Percentiles rank a stretch among this genome's conserved stretches.
Conservation (phyloP, 2,888 invertebrate species). For the Hypomecis punctinalis region DNA sequence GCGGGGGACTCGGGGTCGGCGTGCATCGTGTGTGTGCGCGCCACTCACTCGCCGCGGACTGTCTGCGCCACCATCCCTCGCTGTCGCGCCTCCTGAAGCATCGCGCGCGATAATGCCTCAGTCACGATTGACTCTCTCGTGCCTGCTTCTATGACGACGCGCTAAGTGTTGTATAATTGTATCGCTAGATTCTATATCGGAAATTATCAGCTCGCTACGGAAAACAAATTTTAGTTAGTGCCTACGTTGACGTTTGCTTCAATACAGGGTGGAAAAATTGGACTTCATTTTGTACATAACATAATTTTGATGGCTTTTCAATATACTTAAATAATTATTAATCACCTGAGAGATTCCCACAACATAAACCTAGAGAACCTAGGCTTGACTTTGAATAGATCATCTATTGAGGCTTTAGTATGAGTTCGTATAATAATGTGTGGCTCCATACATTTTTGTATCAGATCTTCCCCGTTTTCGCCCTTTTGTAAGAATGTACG, state of each 20-base stretch:
- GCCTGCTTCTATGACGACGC: slow-evolving; percentile 67
- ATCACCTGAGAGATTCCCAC: too few relatives aligned
- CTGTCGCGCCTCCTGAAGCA: slow-evolving; percentile 75
- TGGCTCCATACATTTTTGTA: too few relatives aligned
- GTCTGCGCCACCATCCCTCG: slow-evolving; percentile 76
- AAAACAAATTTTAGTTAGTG: slow-evolving; percentile 77
- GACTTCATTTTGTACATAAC: slow-evolving; percentile 1
- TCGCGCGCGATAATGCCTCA: slow-evolving; percentile 81
- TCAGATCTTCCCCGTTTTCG: too few relatives aligned
- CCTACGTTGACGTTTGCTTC: slow-evolving; percentile 62
- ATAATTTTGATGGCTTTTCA: too few relatives aligned
- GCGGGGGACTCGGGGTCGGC: slow-evolving; percentile 80
- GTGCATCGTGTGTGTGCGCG: slow-evolving; percentile 78
- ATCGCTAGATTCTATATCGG: slow-evolving; percentile 79
- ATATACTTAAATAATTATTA: too few relatives aligned
- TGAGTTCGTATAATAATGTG: too few relatives aligned
- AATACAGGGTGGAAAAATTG: slow-evolving; percentile 63
- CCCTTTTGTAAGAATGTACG: too few relatives aligned
- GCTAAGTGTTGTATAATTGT: slow-evolving; percentile 83
- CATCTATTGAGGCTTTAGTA: too few relatives aligned
- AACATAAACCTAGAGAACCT: too few relatives aligned
- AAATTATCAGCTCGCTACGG: slow-evolving; percentile 80
- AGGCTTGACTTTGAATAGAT: too few relatives aligned
- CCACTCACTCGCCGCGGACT: slow-evolving; percentile 58
- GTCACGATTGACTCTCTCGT: slow-evolving; percentile 78